Evolutionary conservation across 1,140 invertebrate species (phyloP).

Genomic region (Neoseiulus cucumeris): DNA sequence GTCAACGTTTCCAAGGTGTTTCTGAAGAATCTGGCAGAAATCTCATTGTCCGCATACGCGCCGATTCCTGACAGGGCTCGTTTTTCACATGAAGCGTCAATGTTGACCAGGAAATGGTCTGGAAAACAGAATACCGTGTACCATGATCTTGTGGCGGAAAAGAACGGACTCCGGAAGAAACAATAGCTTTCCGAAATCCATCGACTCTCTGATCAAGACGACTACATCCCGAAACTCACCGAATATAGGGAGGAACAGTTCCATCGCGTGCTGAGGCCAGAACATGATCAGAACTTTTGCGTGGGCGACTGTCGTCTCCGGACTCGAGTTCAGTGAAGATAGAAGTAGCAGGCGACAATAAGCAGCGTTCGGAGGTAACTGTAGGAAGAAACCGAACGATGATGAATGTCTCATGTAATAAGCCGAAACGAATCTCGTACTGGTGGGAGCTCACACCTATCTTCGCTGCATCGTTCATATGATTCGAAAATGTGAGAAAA

Average conservation of each 20-base stretch:
- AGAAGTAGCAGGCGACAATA: not conserved
- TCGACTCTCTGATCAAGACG: too few relatives aligned
- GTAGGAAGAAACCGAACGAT: not conserved
- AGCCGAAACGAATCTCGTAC: not conserved
- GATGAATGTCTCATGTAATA: not conserved
- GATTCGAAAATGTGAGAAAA: too few relatives aligned
- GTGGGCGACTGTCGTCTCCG: not conserved
- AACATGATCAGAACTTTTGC: not conserved
- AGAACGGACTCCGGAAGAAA: too few relatives aligned
- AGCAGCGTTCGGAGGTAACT: not conserved
- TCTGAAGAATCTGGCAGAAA: not conserved
- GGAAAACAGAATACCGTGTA: not conserved
- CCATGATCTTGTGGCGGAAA: not conserved
- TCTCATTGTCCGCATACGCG: not conserved
- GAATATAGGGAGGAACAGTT: not conserved
- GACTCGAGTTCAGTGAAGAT: not conserved
- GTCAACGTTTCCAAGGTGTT: too few relatives aligned
- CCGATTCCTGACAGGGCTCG: not conserved
- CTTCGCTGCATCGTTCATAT: not conserved
- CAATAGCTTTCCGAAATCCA: too few relatives aligned
- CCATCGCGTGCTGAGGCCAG: not conserved
- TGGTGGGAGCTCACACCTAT: not conserved
- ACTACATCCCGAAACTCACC: too few relatives aligned
- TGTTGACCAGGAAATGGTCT: not conserved
- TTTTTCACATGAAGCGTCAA: not conserved